Percentiles rank a stretch among this genome's conserved stretches.
Conservation (phyloP, 2,888 invertebrate genomes). For the Lissonota sp. region DNA sequence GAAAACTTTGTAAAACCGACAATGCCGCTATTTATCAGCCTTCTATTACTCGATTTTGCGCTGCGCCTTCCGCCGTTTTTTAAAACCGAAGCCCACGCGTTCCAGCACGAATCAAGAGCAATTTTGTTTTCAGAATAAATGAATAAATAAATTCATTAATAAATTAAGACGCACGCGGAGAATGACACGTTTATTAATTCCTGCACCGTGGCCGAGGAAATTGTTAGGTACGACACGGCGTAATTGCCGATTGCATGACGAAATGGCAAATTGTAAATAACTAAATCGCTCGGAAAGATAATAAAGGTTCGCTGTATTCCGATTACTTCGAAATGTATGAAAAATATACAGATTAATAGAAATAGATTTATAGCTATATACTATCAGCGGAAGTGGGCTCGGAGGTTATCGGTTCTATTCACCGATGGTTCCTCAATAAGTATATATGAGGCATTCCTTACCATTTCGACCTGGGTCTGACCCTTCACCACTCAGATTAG, state of each 20-base stretch:
- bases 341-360: too few species aligned
- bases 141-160: conserved; percentile 69
- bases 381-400: conserved; percentile 57
- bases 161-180: conserved; percentile 64
- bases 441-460: too few species aligned
- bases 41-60: conserved; percentile 29
- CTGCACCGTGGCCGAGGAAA: not conserved
- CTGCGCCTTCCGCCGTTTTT: conserved; percentile 65
- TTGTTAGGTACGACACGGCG: not conserved
- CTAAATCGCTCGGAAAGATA: conserved; percentile 1
- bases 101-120: conserved; percentile 68
- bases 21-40: conserved; percentile 26
- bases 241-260: conserved; percentile 4
- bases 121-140: conserved; percentile 73
- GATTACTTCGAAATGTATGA: conserved; percentile 15
- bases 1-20: not conserved
- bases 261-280: conserved; percentile 21
- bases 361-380: conserved; percentile 7
- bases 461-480: too few species aligned
- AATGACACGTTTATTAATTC: conserved; percentile 17
- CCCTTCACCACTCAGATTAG: too few species aligned
- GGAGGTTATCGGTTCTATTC: conserved; percentile 51
- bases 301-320: conserved; percentile 5
- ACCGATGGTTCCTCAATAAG: too few species aligned
- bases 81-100: conserved; percentile 37